Evolutionary conservation across 2,888 invertebrate genomes (phyloP).

Genomic region (Harmothoe impar): DNA sequence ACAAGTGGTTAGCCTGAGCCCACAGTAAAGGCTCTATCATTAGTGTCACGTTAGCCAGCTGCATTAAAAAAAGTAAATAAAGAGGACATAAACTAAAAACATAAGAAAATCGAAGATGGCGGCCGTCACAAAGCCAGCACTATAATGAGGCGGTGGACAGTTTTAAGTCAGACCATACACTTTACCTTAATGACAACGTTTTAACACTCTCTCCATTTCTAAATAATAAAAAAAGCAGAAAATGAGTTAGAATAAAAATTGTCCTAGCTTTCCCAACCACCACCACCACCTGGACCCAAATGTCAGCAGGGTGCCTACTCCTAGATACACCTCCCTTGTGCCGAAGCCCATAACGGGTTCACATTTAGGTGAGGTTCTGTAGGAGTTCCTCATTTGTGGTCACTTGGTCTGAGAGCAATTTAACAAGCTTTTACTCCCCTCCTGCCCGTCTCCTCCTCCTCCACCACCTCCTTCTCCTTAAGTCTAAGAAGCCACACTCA

Average conservation of each 20-base stretch:
- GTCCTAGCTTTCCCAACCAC: neutral
- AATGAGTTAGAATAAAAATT: too few relatives aligned
- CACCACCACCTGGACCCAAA: neutral
- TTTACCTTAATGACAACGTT: constrained; percentile 16
- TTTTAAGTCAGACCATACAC: constrained; percentile 17
- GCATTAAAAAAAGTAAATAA: neutral
- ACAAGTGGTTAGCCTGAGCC: too few relatives aligned
- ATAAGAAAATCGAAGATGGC: neutral
- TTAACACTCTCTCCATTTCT: neutral
- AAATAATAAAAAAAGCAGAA: too few relatives aligned
- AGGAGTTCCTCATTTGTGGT: constrained; percentile 20
- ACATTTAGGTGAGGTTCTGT: neutral
- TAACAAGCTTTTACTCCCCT: constrained; percentile 1
- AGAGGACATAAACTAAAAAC: too few relatives aligned
- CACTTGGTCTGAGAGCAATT: constrained; percentile 22
- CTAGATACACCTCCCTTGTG: neutral
- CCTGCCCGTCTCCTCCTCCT: constrained; percentile 25
- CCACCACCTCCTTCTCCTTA: too few relatives aligned
- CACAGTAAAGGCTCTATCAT: neutral
- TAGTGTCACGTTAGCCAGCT: neutral
- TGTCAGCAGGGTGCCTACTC: neutral
- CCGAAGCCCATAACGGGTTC: neutral
- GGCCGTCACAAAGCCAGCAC: constrained; percentile 23
- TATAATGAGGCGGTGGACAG: neutral
- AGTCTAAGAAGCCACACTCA: too few relatives aligned